Evolutionary conservation across 2,888 invertebrate species (phyloP), one percentile per base, ranked within the genome.

Genomic region (Odontocerum albicorne): DNA sequence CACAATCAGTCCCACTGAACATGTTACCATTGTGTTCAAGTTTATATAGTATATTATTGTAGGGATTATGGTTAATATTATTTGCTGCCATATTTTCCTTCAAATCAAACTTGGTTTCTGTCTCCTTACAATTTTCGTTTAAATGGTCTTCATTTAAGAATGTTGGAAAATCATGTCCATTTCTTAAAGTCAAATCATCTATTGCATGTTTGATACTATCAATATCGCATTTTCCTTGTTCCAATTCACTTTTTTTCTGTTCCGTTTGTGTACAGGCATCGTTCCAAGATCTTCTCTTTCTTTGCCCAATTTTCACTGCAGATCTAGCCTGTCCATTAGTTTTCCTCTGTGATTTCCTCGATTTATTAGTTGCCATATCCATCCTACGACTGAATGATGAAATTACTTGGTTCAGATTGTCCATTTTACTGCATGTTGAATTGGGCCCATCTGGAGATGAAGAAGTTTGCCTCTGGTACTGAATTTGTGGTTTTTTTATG

Each of bases 371-470:
- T 13, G 13, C 33, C 4, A 46, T 12, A 17, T 52, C 52, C 42
- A 57, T 52, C 17, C 47, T 52, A 6, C 31, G 52, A 15, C 47
- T 20, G 13, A 57, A 52, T 17, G 57, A 57, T n/a, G 52, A 12
- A 6, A 57, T 16, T n/a, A 52, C 35, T n/a, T 22, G 36, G 27
- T 47, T 56, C 16, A 49, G 19, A 12, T 52, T 55, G 13, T 51
- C 58, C 16, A 58, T 39, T n/a, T 43, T 33, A 36, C 46, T 50
- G 16, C 27, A 49, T 4, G 44, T 38, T 1, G 60, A 57, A 16
- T 16, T 54, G 8, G 54, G 46, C 4, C 53, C 67, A n/a, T 76
- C 75, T 0, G 75, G 74, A 0, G 77, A 76, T 0, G 77, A 72
- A 0, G 74, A 73, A 0, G 69, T 65, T 33, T 72, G 70, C 0